Evolutionary conservation across 2,888 invertebrate species (phyloP), one percentile per base, ranked within the genome.

Genomic region (Tubulanus polymorphus): DNA sequence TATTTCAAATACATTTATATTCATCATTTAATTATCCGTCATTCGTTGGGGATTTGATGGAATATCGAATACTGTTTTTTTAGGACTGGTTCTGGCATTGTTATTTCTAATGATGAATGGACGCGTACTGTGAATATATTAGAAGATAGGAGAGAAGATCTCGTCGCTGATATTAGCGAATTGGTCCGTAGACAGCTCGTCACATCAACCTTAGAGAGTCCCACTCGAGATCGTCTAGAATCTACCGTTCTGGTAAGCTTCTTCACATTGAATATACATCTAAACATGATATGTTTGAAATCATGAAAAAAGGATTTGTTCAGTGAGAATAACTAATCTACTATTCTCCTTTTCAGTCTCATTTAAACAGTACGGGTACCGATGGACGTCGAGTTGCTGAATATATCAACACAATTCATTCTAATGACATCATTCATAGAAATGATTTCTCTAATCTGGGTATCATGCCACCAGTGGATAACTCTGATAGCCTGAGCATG

Each of bases 401-500:
- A 41, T 69, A 63, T 56, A 58, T 77, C 12, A 67, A 64, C 25
- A 63, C 57, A n/a, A 63, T 76, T 25, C 75, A 70, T 2, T 65
- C 64, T 8, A 60, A 63, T 37, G 63, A 65, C 6, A 58, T 56
- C 3, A 64, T 68, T 51, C 51, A 63, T 15, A 65, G 65, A 5
- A 78, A 78, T 61, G 76, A 77, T 60, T 78, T 76, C 66, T 68
- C 71, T 2, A 63, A 73, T 27, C 61, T 76, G 32, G 76, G 76
- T 8, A 64, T 77, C 15, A 60, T 53, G 1, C 55, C 58, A n/a
- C 61, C 59, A 2, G 58, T 54, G 26, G 70, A 70, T 47, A 65
- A 67, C 55, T 65, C 62, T 59, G 77, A 76, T 58, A 70, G 66
- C 37, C 64, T 74, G 23, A 76, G 76, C 12, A 69, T 77, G 18